A percentile compares a stretch with the other conserved stretches of the same genome.
Evolutionary conservation across 2,113 vertebrate genomes (phyloP).

Genomic region (Calyptommatus sinebrachiatus): DNA sequence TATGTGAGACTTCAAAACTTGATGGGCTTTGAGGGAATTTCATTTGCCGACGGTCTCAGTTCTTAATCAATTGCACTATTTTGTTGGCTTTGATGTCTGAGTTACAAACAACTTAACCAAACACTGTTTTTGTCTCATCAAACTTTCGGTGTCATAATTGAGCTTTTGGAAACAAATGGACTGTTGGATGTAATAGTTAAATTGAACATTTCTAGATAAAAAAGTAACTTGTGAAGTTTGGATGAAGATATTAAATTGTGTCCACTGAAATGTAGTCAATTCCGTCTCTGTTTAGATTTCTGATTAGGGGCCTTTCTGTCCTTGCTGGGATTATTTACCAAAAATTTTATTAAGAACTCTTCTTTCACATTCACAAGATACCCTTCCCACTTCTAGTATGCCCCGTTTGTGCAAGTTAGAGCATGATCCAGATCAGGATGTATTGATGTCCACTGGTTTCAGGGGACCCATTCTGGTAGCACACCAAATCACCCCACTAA

Average conservation of each 20-base stretch:
- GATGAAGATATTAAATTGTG: background rate
- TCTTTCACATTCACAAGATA: too few species aligned
- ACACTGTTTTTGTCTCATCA: conserved; percentile 44
- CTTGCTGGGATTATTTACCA: too few species aligned
- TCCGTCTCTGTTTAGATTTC: background rate
- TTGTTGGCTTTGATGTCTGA: conserved; percentile 35
- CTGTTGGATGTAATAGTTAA: conserved; percentile 2
- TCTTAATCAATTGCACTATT: conserved; percentile 60
- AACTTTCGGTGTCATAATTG: conserved; percentile 32
- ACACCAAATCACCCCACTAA: too few species aligned
- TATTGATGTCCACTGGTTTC: too few species aligned
- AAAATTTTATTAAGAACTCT: too few species aligned
- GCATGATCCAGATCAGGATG: too few species aligned
- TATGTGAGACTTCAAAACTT: conserved; percentile 61
- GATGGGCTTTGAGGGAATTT: conserved; percentile 59
- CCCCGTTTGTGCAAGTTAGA: too few species aligned
- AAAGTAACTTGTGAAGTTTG: accelerated
- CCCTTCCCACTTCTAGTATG: too few species aligned
- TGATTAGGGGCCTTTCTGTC: background rate
- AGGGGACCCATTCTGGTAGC: too few species aligned
- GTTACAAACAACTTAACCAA: conserved; percentile 54
- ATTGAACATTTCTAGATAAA: background rate
- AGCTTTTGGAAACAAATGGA: conserved; percentile 31
- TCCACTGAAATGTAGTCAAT: background rate
- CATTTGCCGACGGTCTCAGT: conserved; percentile 66